phyloP scores from a whole-genome alignment of 2,797 vertebrate genomes.

The Argentina silus region DNA sequence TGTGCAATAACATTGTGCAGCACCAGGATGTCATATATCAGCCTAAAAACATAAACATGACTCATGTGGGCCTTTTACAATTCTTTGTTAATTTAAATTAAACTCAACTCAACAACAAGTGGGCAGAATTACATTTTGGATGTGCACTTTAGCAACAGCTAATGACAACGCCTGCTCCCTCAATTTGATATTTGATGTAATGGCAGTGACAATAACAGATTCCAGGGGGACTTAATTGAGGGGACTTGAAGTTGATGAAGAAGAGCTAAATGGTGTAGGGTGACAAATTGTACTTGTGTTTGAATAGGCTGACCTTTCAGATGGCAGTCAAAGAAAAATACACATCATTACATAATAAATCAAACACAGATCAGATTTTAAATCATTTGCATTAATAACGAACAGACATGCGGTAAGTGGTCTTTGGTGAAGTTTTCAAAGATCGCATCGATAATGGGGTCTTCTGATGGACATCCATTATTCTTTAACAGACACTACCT shows the following conservation, averaged over 20 bases:
- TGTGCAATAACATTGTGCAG: no score
- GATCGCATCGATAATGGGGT: conserved; percentile 53
- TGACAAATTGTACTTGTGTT: conserved; percentile 65
- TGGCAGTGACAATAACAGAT: conserved; percentile 52
- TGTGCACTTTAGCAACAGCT: no score
- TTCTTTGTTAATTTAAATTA: no score
- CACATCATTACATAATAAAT: conserved; percentile 56
- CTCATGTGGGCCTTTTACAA: no score
- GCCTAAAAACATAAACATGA: no score
- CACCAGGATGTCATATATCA: no score
- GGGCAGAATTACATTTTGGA: neutral
- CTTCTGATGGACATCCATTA: conserved; percentile 56
- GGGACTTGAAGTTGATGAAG: conserved; percentile 37
- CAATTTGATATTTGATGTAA: neutral
- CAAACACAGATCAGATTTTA: conserved; percentile 55
- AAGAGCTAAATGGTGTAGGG: conserved; percentile 37
- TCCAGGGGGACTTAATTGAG: conserved; percentile 57
- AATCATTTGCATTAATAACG: conserved; percentile 63
- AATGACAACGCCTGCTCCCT: neutral
- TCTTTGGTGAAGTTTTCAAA: conserved; percentile 59
- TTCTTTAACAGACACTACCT: no score
- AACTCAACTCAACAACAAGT: neutral
- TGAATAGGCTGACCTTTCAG: conserved; percentile 74
- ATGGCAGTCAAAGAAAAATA: conserved; percentile 70
- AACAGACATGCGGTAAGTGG: conserved; percentile 47